A percentile compares a stretch with the other conserved stretches of the same genome.
Conservation (phyloP, 2,113 vertebrate species). For the Silurus glanis region DNA sequence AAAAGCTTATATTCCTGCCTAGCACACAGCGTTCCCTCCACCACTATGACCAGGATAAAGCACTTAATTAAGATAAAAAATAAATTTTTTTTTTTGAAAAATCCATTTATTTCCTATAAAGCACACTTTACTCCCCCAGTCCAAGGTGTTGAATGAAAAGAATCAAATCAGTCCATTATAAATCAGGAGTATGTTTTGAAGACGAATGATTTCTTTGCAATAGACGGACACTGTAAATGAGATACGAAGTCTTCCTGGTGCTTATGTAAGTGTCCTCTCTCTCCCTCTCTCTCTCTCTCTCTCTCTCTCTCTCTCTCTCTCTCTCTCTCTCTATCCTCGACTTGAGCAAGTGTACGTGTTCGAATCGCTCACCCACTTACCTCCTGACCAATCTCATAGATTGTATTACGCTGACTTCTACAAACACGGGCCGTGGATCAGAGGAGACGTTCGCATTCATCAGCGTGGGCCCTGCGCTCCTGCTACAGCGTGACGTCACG, state of each 20-base stretch:
- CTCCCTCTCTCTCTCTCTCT: background rate
- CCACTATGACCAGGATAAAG: background rate
- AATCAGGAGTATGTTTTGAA: slow-evolving; percentile 40
- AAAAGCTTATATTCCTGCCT: background rate
- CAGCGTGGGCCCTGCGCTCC: slow-evolving; percentile 24
- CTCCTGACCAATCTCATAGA: slow-evolving; percentile 54
- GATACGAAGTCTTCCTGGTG: slow-evolving; percentile 48
- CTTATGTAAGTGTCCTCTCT: slow-evolving; percentile 44
- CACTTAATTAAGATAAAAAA: background rate
- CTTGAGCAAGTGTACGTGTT: slow-evolving; percentile 45
- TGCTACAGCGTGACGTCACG: slow-evolving; percentile 43
- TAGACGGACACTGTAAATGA: slow-evolving; percentile 44
- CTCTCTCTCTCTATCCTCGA: slow-evolving; percentile 25
- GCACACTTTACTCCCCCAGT: slow-evolving; percentile 10
- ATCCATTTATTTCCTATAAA: slow-evolving; percentile 27
- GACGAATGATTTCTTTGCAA: slow-evolving; percentile 40
- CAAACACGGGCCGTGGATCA: slow-evolving; percentile 53
- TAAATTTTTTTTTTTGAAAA: background rate
- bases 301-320: too few species aligned
- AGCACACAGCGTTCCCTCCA: background rate
- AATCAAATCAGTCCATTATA: slow-evolving; percentile 41
- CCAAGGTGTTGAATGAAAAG: slow-evolving; percentile 29
- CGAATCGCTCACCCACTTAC: slow-evolving; percentile 55
- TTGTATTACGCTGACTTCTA: slow-evolving; percentile 59
- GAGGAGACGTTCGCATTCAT: slow-evolving; percentile 55